These are phyloP conservation scores for Neoniphon sammara DNA, from an alignment of 2,797 vertebrate genomes.

Conservation along the genomic window DNA sequence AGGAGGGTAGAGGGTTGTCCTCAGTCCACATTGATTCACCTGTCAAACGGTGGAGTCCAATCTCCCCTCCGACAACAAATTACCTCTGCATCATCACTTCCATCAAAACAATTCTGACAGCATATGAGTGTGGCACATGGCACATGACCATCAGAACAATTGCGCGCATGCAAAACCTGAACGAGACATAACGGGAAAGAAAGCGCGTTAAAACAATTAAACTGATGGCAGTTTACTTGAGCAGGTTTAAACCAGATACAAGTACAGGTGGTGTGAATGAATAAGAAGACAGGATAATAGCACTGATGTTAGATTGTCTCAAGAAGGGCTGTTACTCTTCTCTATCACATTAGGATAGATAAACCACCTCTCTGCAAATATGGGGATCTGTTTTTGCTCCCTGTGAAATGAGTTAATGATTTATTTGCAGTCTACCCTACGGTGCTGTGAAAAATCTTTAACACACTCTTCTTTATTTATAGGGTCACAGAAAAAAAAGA, in stretches of 20 bases:
- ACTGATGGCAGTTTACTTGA: conserved; percentile 31
- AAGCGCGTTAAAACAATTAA: conserved; percentile 29
- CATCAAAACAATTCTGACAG: conserved; percentile 68
- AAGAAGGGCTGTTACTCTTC: conserved; percentile 48
- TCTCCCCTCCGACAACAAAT: conserved; percentile 77
- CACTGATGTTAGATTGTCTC: conserved; percentile 33
- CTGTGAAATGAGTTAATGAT: conserved; percentile 74
- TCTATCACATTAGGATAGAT: conserved; percentile 57
- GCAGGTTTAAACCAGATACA: conserved; percentile 32
- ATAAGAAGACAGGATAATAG: conserved; percentile 19
- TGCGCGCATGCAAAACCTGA: conserved; percentile 25
- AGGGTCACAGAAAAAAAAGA: too few species aligned
- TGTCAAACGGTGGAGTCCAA: conserved; percentile 77
- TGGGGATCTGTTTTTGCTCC: conserved; percentile 41
- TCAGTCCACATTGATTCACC: conserved; percentile 78
- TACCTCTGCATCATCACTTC: conserved; percentile 66
- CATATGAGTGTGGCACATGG: conserved; percentile 52
- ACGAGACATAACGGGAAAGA: conserved; percentile 28
- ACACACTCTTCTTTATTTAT: conserved; percentile 62
- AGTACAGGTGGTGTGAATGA: conserved; percentile 50
- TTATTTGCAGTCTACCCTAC: conserved; percentile 61
- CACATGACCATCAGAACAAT: conserved; percentile 32
- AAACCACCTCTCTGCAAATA: conserved; percentile 56
- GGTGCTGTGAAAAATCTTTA: conserved; percentile 62
- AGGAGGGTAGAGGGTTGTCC: conserved; percentile 62